Percentiles rank a stretch among this genome's conserved stretches.
Conservation (phyloP, 2,797 vertebrate genomes). For the Poecilia gillii region DNA sequence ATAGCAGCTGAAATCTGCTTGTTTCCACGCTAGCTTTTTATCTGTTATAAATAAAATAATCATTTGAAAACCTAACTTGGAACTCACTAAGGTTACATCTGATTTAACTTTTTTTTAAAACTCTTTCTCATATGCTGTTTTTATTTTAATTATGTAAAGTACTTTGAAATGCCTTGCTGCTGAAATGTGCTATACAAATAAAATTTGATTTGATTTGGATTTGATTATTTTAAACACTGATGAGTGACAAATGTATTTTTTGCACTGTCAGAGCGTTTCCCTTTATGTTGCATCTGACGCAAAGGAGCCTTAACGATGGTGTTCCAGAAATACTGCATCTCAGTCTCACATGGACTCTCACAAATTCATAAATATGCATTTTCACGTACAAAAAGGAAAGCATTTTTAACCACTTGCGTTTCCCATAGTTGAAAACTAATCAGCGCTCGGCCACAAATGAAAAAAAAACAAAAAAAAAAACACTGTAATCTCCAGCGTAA, state of each 20-base stretch:
- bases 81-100: not conserved
- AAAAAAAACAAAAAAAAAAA: slow-evolving; percentile 16
- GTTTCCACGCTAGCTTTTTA: not conserved
- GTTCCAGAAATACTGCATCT: slow-evolving; percentile 29
- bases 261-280: not conserved
- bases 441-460: slow-evolving; percentile 48
- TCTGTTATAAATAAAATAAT: not conserved
- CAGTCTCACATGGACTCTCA: slow-evolving; percentile 33
- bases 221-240: not conserved
- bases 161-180: too few relatives aligned
- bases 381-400: slow-evolving; percentile 56
- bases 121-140: too few relatives aligned
- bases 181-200: too few relatives aligned
- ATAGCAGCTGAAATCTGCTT: not conserved
- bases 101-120: not conserved
- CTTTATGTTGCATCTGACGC: slow-evolving; percentile 8
- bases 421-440: slow-evolving; percentile 65
- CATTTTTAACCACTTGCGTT: slow-evolving; percentile 53
- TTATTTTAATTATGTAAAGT: too few relatives aligned
- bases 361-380: slow-evolving; percentile 66
- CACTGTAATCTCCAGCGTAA: slow-evolving; percentile 63
- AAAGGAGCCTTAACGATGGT: slow-evolving; percentile 1
- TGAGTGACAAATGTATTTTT: not conserved
- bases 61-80: not conserved
- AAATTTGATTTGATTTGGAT: too few relatives aligned